Conservation (phyloP, 2,113 vertebrate genomes). For the Ascaphus truei region DNA sequence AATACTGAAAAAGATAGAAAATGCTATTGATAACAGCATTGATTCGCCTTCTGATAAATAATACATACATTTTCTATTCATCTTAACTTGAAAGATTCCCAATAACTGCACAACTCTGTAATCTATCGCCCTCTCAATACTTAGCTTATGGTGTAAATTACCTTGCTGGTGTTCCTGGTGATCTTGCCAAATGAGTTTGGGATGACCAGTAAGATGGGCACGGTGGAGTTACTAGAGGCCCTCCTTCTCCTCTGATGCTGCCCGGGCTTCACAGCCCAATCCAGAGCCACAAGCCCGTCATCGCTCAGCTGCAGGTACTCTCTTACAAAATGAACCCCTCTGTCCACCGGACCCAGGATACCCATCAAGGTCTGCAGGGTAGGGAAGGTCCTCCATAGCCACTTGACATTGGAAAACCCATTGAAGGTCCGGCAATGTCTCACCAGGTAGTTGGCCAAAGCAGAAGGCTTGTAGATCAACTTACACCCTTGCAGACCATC, state of each 20-base stretch:
- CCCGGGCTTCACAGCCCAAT: slow-evolving; percentile 64
- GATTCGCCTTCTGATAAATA: too few species aligned
- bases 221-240: slow-evolving; percentile 66
- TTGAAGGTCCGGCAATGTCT: slow-evolving; percentile 64
- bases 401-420: slow-evolving; percentile 48
- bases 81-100: too few species aligned
- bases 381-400: slow-evolving; percentile 54
- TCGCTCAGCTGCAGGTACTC: slow-evolving; percentile 72
- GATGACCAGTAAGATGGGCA: slow-evolving; percentile 69
- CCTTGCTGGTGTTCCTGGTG: slow-evolving; percentile 70
- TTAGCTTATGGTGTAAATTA: slow-evolving; percentile 40
- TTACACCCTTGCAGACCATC: background rate
- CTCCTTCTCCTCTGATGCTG: slow-evolving; percentile 60
- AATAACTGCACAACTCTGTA: too few species aligned
- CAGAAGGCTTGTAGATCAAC: slow-evolving; percentile 69
- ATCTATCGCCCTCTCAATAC: background rate
- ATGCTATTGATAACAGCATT: too few species aligned
- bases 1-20: too few species aligned
- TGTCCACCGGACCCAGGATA: slow-evolving; percentile 58
- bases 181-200: slow-evolving; percentile 77
- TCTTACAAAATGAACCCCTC: slow-evolving; percentile 63
- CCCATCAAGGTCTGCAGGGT: slow-evolving; percentile 61
- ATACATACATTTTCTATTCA: too few species aligned
- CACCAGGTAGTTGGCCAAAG: slow-evolving; percentile 69
- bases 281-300: slow-evolving; percentile 69